phyloP scores from a whole-genome alignment of 35 echinoderm and acorn worm species.

The Anneissia japonica region DNA sequence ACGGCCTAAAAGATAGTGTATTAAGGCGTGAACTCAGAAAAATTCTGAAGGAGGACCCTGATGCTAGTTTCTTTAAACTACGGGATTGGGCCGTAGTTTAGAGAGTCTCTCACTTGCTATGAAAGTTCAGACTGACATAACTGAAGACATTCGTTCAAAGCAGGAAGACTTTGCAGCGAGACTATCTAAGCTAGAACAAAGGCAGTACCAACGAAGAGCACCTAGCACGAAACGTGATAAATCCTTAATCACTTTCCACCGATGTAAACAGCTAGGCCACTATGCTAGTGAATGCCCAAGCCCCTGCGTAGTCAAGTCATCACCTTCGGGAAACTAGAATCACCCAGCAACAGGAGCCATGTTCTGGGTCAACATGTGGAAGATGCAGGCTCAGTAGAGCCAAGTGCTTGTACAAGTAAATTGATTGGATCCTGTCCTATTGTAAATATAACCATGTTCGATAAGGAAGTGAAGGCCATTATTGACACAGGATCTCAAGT shows the following conservation, averaged over 20 bases:
- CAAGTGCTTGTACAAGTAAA: no score
- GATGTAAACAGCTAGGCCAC: neutral
- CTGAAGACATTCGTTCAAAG: neutral
- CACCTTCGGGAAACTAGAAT: constrained; percentile 16
- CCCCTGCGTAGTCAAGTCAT: neutral
- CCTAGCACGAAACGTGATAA: neutral
- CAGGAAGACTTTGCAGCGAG: neutral
- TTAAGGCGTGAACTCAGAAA: no score
- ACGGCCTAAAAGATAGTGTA: neutral
- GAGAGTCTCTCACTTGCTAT: neutral
- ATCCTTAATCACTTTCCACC: neutral
- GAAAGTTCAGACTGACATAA: neutral
- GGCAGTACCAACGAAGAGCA: neutral
- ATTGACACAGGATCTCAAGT: constrained; percentile 31
- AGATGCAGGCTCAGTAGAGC: constrained; percentile 14
- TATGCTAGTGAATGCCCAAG: neutral
- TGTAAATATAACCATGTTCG: neutral
- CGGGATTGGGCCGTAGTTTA: no score
- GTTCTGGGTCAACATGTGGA: neutral
- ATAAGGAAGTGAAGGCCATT: neutral
- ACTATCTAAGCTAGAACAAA: neutral
- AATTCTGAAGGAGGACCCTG: no score
- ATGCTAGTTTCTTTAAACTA: no score
- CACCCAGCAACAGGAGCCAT: constrained; percentile 29
- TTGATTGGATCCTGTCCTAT: constrained; percentile 5